These are phyloP conservation scores for Drosophila maculinotata DNA, from an alignment of 2,888 invertebrate genomes.

Conservation along the genomic window DNA sequence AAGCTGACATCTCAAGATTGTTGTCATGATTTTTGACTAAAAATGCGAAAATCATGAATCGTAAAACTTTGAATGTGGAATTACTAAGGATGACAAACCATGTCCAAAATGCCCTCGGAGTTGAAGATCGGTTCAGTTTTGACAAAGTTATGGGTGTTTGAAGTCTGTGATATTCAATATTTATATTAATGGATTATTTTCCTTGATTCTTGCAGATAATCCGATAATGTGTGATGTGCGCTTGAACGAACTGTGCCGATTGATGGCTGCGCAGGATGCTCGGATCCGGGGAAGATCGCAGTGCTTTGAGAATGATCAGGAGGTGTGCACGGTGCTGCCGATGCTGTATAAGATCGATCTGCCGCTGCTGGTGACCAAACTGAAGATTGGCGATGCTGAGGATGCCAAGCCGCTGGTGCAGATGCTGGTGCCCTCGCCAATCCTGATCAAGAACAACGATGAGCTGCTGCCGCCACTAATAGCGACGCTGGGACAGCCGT, in stretches of 20 bases:
- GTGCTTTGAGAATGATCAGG: slow-evolving; percentile 85
- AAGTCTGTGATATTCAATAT: background rate
- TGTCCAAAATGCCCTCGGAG: no score
- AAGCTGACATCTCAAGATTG: no score
- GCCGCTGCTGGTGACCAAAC: slow-evolving; percentile 74
- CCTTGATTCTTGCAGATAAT: slow-evolving; percentile 87
- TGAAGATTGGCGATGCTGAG: slow-evolving; percentile 67
- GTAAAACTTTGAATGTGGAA: no score
- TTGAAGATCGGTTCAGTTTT: no score
- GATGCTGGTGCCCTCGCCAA: slow-evolving; percentile 81
- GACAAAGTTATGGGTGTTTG: no score
- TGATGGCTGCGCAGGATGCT: slow-evolving; percentile 90
- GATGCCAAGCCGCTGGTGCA: slow-evolving; percentile 77
- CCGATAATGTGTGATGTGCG: slow-evolving; percentile 91
- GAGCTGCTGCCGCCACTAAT: slow-evolving; percentile 81
- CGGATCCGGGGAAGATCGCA: slow-evolving; percentile 89
- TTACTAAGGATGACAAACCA: no score
- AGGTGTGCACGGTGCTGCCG: slow-evolving; percentile 83
- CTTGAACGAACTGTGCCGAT: slow-evolving; percentile 89
- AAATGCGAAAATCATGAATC: no score
- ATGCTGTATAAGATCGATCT: slow-evolving; percentile 76
- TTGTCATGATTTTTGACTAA: no score
- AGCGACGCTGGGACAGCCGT: slow-evolving; percentile 71
- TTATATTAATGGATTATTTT: background rate
- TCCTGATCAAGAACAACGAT: slow-evolving; percentile 74